A percentile compares a stretch with the other conserved stretches of the same genome.
Conservation (phyloP, 2,888 invertebrate species). For the Pristionchus exspectatus region DNA sequence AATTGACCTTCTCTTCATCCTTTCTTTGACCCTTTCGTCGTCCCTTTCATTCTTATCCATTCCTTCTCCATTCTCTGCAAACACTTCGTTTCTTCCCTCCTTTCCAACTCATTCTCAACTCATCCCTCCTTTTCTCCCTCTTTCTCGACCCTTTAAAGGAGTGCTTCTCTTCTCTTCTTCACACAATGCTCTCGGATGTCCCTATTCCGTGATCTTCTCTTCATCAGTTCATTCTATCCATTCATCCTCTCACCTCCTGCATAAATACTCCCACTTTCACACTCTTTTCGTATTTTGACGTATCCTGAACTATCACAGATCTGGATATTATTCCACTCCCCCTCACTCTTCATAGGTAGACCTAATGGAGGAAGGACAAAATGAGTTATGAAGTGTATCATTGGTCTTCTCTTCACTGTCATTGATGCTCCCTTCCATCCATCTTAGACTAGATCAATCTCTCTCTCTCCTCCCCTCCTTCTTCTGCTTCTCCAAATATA, state of each 20-base stretch:
- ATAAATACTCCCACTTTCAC: background rate
- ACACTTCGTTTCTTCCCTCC: conserved; percentile 23
- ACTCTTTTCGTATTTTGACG: background rate
- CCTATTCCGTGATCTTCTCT: conserved; percentile 1
- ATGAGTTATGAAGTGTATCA: background rate
- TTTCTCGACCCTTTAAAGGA: conserved; percentile 9
- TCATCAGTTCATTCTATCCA: background rate
- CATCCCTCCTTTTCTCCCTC: background rate
- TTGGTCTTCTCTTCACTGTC: background rate
- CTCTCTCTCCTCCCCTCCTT: background rate
- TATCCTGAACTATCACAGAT: background rate
- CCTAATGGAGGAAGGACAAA: background rate
- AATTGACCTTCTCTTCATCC: background rate
- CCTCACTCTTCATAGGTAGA: background rate
- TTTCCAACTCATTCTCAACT: conserved; percentile 33
- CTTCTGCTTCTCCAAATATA: conserved; percentile 11
- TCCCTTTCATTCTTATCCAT: conserved; percentile 18
- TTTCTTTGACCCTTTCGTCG: background rate
- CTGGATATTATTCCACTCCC: background rate
- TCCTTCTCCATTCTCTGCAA: conserved; percentile 41
- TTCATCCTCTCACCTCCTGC: background rate
- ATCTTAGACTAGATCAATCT: conserved; percentile 7
- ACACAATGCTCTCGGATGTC: conserved; percentile 4
- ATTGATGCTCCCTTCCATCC: background rate
- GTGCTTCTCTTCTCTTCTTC: background rate